Evolutionary conservation across 2,888 invertebrate genomes (phyloP), one percentile per base, ranked within the genome.

Genomic region (Hydriomena furcata): DNA sequence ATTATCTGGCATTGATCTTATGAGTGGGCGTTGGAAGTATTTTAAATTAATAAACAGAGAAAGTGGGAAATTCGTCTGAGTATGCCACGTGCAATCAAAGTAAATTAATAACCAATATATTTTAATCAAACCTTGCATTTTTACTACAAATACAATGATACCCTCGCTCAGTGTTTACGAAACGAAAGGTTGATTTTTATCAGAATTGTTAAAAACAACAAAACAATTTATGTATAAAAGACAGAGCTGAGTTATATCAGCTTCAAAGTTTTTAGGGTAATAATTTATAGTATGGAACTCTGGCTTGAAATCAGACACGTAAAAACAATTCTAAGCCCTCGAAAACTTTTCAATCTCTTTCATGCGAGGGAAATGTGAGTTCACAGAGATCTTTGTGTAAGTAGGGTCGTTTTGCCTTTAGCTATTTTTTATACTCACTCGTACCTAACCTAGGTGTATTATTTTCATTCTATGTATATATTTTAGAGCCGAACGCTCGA

Each of bases 231-330:
- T 44, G 40, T 17, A 4, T 17, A 17, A 4, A 17, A 17, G 30
- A 50, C 42, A 17, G 30, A 73, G 66, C 66, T 61, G 65, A 73
- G 71, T 76, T 76, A 68, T 73, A 74, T 74, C 71, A 72, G 70
- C 71, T 74, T 75, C 62, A 63, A 77, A 78, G 68, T 76, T 79
- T 76, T 73, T 66, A 64, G 65, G 60, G 66, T 64, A 68, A 76
- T 78, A 76, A 80, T 76, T 80, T 77, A 81, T 78, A 64, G 66
- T 65, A 69, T 67, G 63, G 65, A 60, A 67, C 61, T 63, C 67
- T 60, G 62, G 65, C 60, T 72, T 65, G 70, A 71, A 70, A 72
- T 74, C 73, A 73, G 68, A 68, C 72, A 74, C 66, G 73, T 65
- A 71, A 73, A 80, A 79, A 73, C 72, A 73, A 77, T 72, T 77